A percentile compares a stretch with the other conserved stretches of the same genome.
Conservation (phyloP, 2,888 invertebrate species). For the Sipunculus nudus region DNA sequence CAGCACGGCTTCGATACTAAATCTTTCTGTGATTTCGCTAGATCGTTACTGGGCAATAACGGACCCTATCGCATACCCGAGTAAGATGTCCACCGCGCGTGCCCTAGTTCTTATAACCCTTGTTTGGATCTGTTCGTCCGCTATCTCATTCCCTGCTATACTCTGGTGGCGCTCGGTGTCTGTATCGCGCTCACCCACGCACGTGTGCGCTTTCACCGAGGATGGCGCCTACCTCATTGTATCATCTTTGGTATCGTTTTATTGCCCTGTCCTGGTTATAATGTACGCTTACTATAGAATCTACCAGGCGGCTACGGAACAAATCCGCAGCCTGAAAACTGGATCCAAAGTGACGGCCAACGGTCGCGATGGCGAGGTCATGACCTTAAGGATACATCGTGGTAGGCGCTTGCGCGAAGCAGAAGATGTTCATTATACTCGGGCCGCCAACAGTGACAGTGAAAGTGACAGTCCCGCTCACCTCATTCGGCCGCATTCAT, state of each 20-base stretch:
- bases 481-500: slow-evolving; percentile 19
- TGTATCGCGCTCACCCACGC: slow-evolving; percentile 33
- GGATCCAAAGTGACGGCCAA: slow-evolving; percentile 85
- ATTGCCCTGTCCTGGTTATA: slow-evolving; percentile 95
- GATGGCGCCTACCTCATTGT: slow-evolving; percentile 95
- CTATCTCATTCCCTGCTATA: slow-evolving; percentile 98
- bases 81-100: slow-evolving; percentile 88
- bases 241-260: slow-evolving; percentile 97
- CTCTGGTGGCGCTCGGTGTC: slow-evolving; percentile 69
- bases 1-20: slow-evolving; percentile 96
- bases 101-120: slow-evolving; percentile 88
- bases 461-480: slow-evolving; percentile 48
- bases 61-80: slow-evolving; percentile 97
- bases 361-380: slow-evolving; percentile 70
- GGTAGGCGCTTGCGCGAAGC: slow-evolving; percentile 73
- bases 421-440: slow-evolving; percentile 18
- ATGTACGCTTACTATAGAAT: slow-evolving; percentile 97
- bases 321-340: slow-evolving; percentile 87
- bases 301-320: slow-evolving; percentile 91
- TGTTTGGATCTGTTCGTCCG: slow-evolving; percentile 96
- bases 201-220: slow-evolving; percentile 90
- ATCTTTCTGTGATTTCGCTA: slow-evolving; percentile 94
- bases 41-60: slow-evolving; percentile 99
- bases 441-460: slow-evolving; percentile 46
- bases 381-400: slow-evolving; percentile 91